A percentile compares a stretch with the other conserved stretches of the same genome.
phyloP scores from a whole-genome alignment of 2,113 vertebrate species.

The Strigops habroptila region DNA sequence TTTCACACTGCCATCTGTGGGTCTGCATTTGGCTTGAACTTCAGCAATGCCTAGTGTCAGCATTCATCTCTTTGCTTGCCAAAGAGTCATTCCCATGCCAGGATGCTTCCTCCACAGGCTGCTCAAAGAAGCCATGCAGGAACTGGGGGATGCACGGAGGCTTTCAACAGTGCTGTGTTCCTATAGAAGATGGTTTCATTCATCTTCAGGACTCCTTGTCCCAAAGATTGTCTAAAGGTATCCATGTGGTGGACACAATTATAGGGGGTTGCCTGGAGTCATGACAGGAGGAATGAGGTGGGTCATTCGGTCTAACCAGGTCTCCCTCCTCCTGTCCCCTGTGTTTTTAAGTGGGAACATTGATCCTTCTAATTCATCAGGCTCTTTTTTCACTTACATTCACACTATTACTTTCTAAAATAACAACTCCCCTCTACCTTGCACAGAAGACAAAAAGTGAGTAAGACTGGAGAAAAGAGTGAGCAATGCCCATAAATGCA shows the following conservation, averaged over 20 bases:
- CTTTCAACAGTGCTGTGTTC: background rate
- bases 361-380: background rate
- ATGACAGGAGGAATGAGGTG: background rate
- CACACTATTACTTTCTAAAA: background rate
- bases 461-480: background rate
- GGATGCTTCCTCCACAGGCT: background rate
- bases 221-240: background rate
- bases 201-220: background rate
- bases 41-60: background rate
- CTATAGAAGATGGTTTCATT: background rate
- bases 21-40: background rate
- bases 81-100: background rate
- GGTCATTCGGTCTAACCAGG: background rate
- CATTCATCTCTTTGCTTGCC: background rate
- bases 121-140: background rate
- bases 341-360: background rate
- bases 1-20: background rate
- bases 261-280: background rate
- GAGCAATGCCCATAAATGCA: background rate
- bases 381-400: background rate
- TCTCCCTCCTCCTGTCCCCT: background rate
- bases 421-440: background rate
- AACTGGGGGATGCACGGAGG: background rate
- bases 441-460: background rate
- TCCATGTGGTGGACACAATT: too few relatives aligned